Conservation (phyloP, 2,797 vertebrate genomes). For the Zenarchopterus dispar region DNA sequence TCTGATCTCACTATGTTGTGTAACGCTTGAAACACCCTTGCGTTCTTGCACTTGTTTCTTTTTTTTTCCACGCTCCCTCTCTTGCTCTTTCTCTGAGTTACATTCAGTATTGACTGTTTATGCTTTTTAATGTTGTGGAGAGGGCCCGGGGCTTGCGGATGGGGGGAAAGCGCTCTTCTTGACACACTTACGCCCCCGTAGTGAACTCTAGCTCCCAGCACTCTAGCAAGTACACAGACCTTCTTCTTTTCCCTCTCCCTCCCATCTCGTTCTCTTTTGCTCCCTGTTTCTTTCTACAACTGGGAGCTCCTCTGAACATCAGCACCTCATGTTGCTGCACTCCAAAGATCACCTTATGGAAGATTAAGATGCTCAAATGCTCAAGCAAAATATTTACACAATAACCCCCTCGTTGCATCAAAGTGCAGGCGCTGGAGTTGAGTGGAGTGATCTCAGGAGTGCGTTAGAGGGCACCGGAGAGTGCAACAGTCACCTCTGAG, state of each 20-base stretch:
- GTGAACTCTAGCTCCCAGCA: constrained; percentile 87
- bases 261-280: constrained; percentile 74
- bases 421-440: constrained; percentile 66
- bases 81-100: constrained; percentile 82
- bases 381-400: constrained; percentile 83
- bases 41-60: constrained; percentile 79
- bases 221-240: constrained; percentile 84
- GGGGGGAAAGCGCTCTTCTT: constrained; percentile 84
- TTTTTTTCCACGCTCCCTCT: constrained; percentile 70
- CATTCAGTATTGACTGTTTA: constrained; percentile 88
- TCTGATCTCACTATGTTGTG: constrained; percentile 87
- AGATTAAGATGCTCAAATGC: constrained; percentile 83
- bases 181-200: constrained; percentile 88
- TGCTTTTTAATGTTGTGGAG: constrained; percentile 87
- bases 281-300: constrained; percentile 78
- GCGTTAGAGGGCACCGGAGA: constrained; percentile 67
- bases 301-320: constrained; percentile 81
- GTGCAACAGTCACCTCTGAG: constrained; percentile 76
- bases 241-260: constrained; percentile 77
- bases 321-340: constrained; percentile 78
- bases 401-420: constrained; percentile 72
- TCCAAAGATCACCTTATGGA: constrained; percentile 84
- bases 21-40: constrained; percentile 85
- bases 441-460: constrained; percentile 68
- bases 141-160: constrained; percentile 85